Conservation (phyloP, 1,140 invertebrate species). For the Zaprionus taronus region DNA sequence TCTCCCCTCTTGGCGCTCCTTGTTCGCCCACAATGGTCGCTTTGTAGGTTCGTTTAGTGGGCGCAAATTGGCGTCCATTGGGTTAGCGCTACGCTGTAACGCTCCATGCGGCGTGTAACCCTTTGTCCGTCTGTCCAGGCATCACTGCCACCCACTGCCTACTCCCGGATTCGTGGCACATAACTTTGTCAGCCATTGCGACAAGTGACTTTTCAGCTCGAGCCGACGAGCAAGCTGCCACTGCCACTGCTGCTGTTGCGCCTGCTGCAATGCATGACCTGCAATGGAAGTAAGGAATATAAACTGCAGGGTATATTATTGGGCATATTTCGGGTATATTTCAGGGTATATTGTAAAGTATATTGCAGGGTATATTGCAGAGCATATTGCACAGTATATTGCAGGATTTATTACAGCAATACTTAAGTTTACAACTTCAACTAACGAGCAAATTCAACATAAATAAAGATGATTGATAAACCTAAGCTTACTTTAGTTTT, state of each 20-base stretch:
- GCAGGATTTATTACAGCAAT: neutral
- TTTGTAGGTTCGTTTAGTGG: conserved; percentile 77
- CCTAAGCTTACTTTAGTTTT: too few species aligned
- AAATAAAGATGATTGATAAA: neutral
- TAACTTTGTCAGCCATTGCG: conserved; percentile 68
- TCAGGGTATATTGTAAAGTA: neutral
- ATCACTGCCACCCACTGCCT: neutral
- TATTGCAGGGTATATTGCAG: neutral
- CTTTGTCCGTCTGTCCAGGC: neutral
- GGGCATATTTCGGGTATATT: neutral
- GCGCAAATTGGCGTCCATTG: conserved; percentile 77
- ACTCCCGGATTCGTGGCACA: conserved; percentile 40
- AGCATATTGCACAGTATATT: neutral
- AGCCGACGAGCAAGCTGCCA: conserved; percentile 12
- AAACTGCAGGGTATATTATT: conserved; percentile 5
- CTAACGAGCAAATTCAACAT: too few species aligned
- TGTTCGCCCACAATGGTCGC: conserved; percentile 44
- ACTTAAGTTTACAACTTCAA: too few species aligned
- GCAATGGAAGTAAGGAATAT: neutral
- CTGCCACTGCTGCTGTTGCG: neutral
- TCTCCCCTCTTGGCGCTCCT: neutral
- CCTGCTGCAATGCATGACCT: neutral
- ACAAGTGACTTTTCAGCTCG: conserved; percentile 74
- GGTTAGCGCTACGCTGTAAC: conserved; percentile 50
- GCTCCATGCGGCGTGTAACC: neutral